phyloP scores from a whole-genome alignment of 1,140 invertebrate species.

The Condylostylus longicornis region DNA sequence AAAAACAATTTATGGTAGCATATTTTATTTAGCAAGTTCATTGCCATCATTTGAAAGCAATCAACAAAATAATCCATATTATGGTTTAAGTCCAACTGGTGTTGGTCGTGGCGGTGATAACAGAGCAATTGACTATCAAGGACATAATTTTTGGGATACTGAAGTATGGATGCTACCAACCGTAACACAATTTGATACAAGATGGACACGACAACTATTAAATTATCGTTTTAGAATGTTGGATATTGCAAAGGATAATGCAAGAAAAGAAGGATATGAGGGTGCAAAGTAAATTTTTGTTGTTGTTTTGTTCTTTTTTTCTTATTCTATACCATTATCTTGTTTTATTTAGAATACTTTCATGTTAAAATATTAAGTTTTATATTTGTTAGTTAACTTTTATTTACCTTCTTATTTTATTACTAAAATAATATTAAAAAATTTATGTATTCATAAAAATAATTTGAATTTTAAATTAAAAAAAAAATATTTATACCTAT shows the following conservation, averaged over 20 bases:
- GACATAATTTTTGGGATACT: slow-evolving; percentile 31
- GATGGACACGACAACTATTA: slow-evolving; percentile 17
- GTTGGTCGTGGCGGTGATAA: slow-evolving; percentile 36
- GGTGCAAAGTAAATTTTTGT: slow-evolving; percentile 18
- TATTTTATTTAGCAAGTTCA: slow-evolving; percentile 39
- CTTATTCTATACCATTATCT: too few species aligned
- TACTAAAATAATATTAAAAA: background rate
- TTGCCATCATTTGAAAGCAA: slow-evolving; percentile 33
- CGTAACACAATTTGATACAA: slow-evolving; percentile 15
- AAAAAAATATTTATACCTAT: too few species aligned
- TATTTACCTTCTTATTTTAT: background rate
- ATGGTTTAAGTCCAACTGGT: slow-evolving; percentile 39
- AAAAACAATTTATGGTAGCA: slow-evolving; percentile 36
- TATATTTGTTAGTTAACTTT: too few species aligned
- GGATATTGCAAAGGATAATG: slow-evolving; percentile 19
- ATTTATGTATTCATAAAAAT: background rate
- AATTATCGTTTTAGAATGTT: slow-evolving; percentile 18
- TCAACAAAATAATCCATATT: slow-evolving; percentile 33
- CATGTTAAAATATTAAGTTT: too few species aligned
- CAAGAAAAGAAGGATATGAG: slow-evolving; percentile 15
- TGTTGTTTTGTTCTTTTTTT: too few species aligned
- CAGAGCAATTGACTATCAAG: slow-evolving; percentile 24
- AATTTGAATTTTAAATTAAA: too few species aligned
- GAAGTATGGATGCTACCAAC: slow-evolving; percentile 31
- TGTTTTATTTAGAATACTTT: too few species aligned